These are phyloP conservation scores for Hesperophylax magnus DNA, from an alignment of 1,140 invertebrate genomes.

Conservation along the genomic window DNA sequence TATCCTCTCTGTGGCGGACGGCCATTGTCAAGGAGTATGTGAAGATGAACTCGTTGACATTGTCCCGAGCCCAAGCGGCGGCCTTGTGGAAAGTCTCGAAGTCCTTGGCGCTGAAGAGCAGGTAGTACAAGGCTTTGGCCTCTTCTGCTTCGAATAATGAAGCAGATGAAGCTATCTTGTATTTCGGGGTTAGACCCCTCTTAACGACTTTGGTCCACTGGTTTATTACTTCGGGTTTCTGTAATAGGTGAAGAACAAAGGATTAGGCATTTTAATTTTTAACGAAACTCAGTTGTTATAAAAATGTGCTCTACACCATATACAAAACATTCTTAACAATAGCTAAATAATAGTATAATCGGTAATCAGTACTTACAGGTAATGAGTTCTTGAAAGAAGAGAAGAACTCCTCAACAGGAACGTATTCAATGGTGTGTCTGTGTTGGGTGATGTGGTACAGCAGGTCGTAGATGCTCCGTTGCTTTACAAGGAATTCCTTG, in stretches of 20 bases:
- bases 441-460: constrained; percentile 10
- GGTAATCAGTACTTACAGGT: background rate
- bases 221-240: constrained; percentile 70
- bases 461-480: constrained; percentile 75
- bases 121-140: constrained; percentile 69
- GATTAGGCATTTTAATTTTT: no score
- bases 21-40: constrained; percentile 72
- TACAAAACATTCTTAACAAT: no score
- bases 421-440: background rate
- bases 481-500: constrained; percentile 70
- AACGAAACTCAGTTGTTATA: no score
- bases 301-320: no score
- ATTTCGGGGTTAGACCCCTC: constrained; percentile 67
- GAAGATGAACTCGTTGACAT: constrained; percentile 76
- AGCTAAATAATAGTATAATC: no score
- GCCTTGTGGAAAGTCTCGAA: constrained; percentile 76
- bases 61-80: constrained; percentile 71
- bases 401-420: background rate
- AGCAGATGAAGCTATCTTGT: constrained; percentile 71
- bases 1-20: constrained; percentile 72
- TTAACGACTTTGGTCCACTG: constrained; percentile 70
- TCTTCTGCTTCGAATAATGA: constrained; percentile 71
- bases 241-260: constrained; percentile 34
- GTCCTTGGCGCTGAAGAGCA: constrained; percentile 76
- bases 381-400: background rate